Evolutionary conservation across 2,797 vertebrate genomes (phyloP).

Genomic region (Eupleurogrammus muticus): DNA sequence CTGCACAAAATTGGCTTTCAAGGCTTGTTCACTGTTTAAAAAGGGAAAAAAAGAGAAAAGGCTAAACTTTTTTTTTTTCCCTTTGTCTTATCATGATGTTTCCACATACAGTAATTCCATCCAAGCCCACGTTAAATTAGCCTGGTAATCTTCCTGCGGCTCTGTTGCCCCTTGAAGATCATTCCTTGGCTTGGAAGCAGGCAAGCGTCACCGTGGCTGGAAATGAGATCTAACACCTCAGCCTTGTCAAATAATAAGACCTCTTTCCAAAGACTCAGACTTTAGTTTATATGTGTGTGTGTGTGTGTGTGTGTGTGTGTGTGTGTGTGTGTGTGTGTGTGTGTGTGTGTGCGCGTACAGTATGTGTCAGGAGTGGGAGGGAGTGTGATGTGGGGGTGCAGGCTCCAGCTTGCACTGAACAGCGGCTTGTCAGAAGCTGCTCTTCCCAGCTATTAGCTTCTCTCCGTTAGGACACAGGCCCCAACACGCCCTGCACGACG

Average conservation of each 20-base stretch:
- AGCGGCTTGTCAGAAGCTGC: slow-evolving; percentile 77
- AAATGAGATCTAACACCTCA: slow-evolving; percentile 87
- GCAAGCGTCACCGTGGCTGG: slow-evolving; percentile 71
- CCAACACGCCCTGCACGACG: slow-evolving; percentile 79
- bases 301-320: slow-evolving; percentile 23
- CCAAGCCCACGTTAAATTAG: slow-evolving; percentile 50
- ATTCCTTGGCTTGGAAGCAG: slow-evolving; percentile 65
- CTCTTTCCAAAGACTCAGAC: slow-evolving; percentile 48
- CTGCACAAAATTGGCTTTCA: background rate
- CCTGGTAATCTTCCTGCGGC: slow-evolving; percentile 41
- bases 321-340: slow-evolving; percentile 18
- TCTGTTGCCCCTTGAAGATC: slow-evolving; percentile 48
- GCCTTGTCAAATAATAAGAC: slow-evolving; percentile 73
- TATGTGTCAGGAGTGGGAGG: slow-evolving; percentile 47
- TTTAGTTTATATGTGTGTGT: slow-evolving; percentile 23
- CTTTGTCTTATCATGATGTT: slow-evolving; percentile 45
- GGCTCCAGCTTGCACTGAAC: slow-evolving; percentile 72
- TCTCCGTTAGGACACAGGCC: slow-evolving; percentile 79
- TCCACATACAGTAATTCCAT: slow-evolving; percentile 52
- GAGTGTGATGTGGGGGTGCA: slow-evolving; percentile 60
- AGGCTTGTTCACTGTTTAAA: slow-evolving; percentile 3
- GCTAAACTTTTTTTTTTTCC: slow-evolving; percentile 4
- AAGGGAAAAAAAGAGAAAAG: background rate
- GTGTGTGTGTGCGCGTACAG: slow-evolving; percentile 20
- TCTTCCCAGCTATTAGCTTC: slow-evolving; percentile 83